Conservation (phyloP, 2,113 vertebrate genomes). For the Arizona elegans region DNA sequence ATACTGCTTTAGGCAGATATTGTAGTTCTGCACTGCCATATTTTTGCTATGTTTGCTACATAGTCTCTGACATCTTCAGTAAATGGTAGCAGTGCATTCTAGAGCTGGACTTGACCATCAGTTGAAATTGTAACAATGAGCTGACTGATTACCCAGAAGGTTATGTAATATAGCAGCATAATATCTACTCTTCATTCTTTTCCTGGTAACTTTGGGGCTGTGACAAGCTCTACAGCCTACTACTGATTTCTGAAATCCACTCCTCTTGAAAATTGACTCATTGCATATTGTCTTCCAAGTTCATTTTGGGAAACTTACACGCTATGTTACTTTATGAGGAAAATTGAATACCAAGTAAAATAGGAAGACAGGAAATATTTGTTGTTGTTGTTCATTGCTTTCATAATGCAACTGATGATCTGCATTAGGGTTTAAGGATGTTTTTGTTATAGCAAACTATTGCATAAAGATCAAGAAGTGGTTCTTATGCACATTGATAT, state of each 20-base stretch:
- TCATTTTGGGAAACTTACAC: constrained; percentile 48
- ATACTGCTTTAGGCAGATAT: constrained; percentile 35
- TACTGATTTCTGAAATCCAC: constrained; percentile 58
- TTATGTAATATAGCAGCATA: constrained; percentile 56
- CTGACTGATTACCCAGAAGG: constrained; percentile 60
- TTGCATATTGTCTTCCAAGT: constrained; percentile 52
- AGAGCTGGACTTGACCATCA: constrained; percentile 69
- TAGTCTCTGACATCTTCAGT: constrained; percentile 60
- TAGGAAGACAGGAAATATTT: constrained; percentile 28
- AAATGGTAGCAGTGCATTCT: constrained; percentile 65
- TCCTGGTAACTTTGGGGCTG: constrained; percentile 49
- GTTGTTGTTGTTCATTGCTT: constrained; percentile 38
- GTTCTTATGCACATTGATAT: not conserved
- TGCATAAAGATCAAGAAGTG: not conserved
- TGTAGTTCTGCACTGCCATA: constrained; percentile 57
- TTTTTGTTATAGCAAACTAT: not conserved
- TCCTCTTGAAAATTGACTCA: constrained; percentile 52
- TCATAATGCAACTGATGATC: constrained; percentile 34
- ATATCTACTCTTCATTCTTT: constrained; percentile 61
- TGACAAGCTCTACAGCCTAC: constrained; percentile 58
- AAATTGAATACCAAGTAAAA: constrained; percentile 42
- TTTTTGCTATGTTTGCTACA: constrained; percentile 46
- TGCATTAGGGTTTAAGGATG: not conserved
- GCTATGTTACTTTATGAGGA: constrained; percentile 57
- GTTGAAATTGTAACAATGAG: constrained; percentile 47